Conservation (phyloP, 2,888 invertebrate species). For the Scelioninae gen. 1 region DNA sequence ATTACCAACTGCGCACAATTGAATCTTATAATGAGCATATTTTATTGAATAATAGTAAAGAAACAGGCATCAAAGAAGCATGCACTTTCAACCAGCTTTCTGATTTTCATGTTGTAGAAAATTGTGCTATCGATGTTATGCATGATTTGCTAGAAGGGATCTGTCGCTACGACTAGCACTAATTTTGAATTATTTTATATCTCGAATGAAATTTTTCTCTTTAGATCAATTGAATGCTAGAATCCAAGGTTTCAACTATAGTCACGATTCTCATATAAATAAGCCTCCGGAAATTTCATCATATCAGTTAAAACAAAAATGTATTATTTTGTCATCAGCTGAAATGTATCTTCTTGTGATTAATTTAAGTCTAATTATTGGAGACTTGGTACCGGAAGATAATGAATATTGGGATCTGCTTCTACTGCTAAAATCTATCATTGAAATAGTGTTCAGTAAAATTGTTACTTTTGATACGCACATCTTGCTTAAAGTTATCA, state of each 20-base stretch:
- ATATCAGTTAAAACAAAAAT: slow-evolving; percentile 44
- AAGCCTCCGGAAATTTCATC: slow-evolving; percentile 49
- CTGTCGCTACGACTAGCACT: slow-evolving; percentile 34
- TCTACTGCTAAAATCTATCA: slow-evolving; percentile 47
- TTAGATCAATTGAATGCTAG: slow-evolving; percentile 35
- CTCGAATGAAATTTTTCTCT: slow-evolving; percentile 34
- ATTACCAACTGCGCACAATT: slow-evolving; percentile 10
- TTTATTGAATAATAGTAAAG: neutral
- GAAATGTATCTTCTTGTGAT: slow-evolving; percentile 62
- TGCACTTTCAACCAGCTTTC: slow-evolving; percentile 34
- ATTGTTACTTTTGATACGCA: slow-evolving; percentile 1
- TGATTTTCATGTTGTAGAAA: slow-evolving; percentile 37
- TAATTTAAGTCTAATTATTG: slow-evolving; percentile 65
- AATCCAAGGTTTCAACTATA: slow-evolving; percentile 34
- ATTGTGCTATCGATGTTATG: slow-evolving; percentile 49
- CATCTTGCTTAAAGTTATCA: slow-evolving; percentile 1
- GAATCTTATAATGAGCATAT: slow-evolving; percentile 13
- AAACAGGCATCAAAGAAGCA: slow-evolving; percentile 37
- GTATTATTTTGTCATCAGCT: slow-evolving; percentile 60
- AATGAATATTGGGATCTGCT: slow-evolving; percentile 64
- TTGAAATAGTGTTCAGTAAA: slow-evolving; percentile 18
- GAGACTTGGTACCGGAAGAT: slow-evolving; percentile 49
- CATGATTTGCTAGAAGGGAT: slow-evolving; percentile 52
- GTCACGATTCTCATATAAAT: slow-evolving; percentile 19
- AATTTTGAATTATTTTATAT: slow-evolving; percentile 42